Base-by-base conservation (phyloP, 2,797 vertebrate genomes). In the Helarctos malayanus region DNA sequence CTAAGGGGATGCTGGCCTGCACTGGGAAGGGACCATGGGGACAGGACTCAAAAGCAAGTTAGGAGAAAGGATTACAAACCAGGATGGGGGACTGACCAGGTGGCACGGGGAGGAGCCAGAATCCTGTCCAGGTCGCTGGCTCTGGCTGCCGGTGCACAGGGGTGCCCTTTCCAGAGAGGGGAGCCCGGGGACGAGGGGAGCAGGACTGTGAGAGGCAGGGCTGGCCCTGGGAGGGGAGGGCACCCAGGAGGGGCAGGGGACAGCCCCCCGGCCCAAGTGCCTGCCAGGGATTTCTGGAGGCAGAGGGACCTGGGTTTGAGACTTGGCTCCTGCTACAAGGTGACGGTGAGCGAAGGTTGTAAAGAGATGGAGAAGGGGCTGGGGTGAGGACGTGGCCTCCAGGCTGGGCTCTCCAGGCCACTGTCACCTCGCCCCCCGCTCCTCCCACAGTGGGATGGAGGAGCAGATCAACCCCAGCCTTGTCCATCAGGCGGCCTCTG, bases 381-480 rank as follows among this genome's bases (percentile, higher is more conserved):
- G n/a, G n/a, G 65, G 27, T 1, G 45, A 54, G 21, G 38, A 9
- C n/a, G 18, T 14, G 0, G 2, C 0, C 12, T 32, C 23, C 23
- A 16, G 47, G 69, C 68, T 27, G 54, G 54, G 1, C 6, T 57
- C 25, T 15, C 56, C 23, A 11, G 8, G 10, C 8, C 16, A 7
- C 11, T 5, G 4, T n/a, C n/a, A 1, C 12, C 15, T 32, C 18
- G 32, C 12, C 65, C 47, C 19, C 10, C 19, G 54, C 12, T 81
- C 76, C 32, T 41, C 65, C 47, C 25, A n/a, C 71, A 52, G 41
- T 2, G 18, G 54, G 25, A 29, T 7, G 3, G 18, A 63, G 63
- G 8, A 9, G 75, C 27, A 1, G 7, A 23, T 21, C 18, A 1
- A 14, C 11, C 25, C 56, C 79, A 93, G 1, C 57, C 65, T 7